phyloP scores from a whole-genome alignment of 2,113 vertebrate genomes.

The Asarcornis scutulata region DNA sequence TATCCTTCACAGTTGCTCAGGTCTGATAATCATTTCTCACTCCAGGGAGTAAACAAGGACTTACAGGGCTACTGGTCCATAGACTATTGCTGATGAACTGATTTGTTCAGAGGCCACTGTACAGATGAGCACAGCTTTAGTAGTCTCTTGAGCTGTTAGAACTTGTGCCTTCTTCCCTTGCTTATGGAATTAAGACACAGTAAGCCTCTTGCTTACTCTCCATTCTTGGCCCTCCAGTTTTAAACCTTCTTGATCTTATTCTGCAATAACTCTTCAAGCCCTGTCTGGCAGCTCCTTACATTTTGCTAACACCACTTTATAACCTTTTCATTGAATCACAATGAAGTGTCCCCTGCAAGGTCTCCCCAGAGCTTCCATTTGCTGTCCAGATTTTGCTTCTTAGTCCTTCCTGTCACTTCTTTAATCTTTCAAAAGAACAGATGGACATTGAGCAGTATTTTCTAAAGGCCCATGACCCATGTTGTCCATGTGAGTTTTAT shows the following conservation, averaged over 20 bases:
- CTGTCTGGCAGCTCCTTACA: neutral
- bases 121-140: neutral
- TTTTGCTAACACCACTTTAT: neutral
- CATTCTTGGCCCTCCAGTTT: neutral
- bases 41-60: neutral
- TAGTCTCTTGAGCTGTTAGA: neutral
- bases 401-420: neutral
- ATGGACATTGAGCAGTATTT: neutral
- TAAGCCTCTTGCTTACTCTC: neutral
- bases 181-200: too few relatives aligned
- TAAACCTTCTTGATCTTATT: neutral
- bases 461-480: neutral
- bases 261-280: neutral
- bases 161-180: neutral
- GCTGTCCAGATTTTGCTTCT: neutral
- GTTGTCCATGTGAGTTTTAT: neutral
- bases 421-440: neutral
- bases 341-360: neutral
- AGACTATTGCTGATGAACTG: rapidly evolving
- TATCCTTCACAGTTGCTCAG: rapidly evolving
- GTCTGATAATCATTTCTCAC: neutral
- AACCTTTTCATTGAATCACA: neutral
- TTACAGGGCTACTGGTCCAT: neutral
- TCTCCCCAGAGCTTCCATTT: neutral
- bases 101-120: neutral